Conservation (phyloP, 2,797 vertebrate genomes). For the Oryzias sinensis region DNA sequence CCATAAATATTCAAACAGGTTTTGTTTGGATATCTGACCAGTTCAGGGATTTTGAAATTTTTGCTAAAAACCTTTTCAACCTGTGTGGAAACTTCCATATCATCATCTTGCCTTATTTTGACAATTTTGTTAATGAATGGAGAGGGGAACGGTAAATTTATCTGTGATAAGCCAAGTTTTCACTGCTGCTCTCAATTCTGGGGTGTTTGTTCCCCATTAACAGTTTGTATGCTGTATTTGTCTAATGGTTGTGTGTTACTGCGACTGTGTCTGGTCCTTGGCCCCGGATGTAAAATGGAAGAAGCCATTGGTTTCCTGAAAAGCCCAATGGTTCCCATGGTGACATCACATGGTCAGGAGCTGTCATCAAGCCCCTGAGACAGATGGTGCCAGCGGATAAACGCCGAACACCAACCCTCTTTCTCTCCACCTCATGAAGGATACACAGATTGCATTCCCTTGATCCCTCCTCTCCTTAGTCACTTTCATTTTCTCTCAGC, state of each 20-base stretch:
- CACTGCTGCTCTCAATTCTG: too few species aligned
- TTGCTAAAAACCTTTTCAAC: too few species aligned
- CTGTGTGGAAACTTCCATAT: too few species aligned
- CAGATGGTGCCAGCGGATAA: constrained; percentile 71
- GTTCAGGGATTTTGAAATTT: too few species aligned
- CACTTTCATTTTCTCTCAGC: constrained; percentile 47
- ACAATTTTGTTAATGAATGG: too few species aligned
- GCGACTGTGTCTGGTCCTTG: constrained; percentile 26
- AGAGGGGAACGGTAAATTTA: too few species aligned
- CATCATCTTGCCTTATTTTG: too few species aligned
- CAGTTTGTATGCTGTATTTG: not conserved
- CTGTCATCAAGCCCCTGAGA: constrained; percentile 63
- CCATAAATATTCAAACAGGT: too few species aligned
- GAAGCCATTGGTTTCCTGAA: constrained; percentile 47
- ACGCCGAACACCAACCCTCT: constrained; percentile 42
- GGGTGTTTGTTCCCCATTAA: too few species aligned
- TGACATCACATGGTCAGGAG: constrained; percentile 63
- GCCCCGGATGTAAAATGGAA: constrained; percentile 30
- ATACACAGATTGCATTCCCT: constrained; percentile 51
- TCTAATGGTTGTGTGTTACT: constrained; percentile 26
- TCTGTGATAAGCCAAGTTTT: too few species aligned
- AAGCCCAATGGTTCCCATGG: constrained; percentile 59
- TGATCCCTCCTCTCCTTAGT: constrained; percentile 24
- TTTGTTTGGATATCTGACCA: too few species aligned
- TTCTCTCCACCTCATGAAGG: constrained; percentile 31